Evolutionary conservation across 2,113 vertebrate genomes (phyloP).

Genomic region (Catharus bicknelli): DNA sequence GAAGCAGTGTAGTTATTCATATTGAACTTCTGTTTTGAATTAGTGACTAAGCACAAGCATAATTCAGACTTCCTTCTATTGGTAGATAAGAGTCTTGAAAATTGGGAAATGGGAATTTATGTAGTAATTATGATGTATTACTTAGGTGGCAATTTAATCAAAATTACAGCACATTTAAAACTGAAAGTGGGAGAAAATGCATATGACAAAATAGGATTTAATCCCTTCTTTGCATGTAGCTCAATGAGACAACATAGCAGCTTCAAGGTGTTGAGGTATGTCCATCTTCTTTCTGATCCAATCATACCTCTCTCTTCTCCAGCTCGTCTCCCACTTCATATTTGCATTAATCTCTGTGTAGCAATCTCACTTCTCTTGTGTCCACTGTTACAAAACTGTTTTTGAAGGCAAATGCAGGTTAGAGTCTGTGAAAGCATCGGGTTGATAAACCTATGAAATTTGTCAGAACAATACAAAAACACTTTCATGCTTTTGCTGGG

Average conservation of each 20-base stretch:
- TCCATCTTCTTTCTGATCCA: not conserved
- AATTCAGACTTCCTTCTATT: not conserved
- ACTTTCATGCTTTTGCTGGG: not conserved
- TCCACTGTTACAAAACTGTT: not conserved
- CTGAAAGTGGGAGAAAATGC: not conserved
- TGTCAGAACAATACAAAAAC: not conserved
- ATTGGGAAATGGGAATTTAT: not conserved
- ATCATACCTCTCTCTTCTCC: not conserved
- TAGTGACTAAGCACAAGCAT: not conserved
- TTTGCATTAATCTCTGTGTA: not conserved
- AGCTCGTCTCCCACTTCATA: not conserved
- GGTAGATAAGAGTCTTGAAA: not conserved
- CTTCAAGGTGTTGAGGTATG: accelerated
- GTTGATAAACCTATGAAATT: not conserved
- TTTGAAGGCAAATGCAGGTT: not conserved
- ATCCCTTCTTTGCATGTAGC: not conserved
- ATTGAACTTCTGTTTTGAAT: not conserved
- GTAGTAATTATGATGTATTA: not conserved
- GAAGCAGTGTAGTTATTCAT: not conserved
- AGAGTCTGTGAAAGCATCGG: not conserved
- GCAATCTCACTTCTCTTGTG: not conserved
- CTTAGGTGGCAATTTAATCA: not conserved
- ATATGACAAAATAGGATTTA: not conserved
- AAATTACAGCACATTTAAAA: not conserved
- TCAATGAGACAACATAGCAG: not conserved